Conservation (phyloP, 2,113 vertebrate species). For the Paraplagusia blochii region DNA sequence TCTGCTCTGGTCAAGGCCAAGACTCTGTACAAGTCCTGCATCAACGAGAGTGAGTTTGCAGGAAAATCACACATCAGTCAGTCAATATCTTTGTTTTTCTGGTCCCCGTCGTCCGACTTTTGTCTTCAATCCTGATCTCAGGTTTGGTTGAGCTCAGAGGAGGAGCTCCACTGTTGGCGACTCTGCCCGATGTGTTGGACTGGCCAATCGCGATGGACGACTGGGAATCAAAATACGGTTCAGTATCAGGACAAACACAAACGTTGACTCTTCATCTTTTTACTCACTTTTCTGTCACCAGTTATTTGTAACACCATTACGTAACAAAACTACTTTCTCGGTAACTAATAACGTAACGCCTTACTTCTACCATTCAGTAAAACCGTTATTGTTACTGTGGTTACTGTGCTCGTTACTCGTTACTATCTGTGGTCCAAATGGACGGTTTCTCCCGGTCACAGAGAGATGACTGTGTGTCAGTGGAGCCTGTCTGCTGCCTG, state of each 20-base stretch:
- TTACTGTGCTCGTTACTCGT: too few species aligned
- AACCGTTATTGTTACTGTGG: too few species aligned
- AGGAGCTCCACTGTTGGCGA: constrained; percentile 80
- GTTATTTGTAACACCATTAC: too few species aligned
- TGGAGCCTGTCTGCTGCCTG: too few species aligned
- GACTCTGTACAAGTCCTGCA: constrained; percentile 88
- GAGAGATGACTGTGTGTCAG: too few species aligned
- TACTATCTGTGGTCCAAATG: too few species aligned
- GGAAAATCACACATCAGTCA: too few species aligned
- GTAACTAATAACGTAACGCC: too few species aligned
- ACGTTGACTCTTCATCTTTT: neutral
- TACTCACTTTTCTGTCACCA: neutral
- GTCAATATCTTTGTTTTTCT: too few species aligned
- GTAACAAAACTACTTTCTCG: too few species aligned
- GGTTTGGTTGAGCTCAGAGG: constrained; percentile 85
- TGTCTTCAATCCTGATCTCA: constrained; percentile 53
- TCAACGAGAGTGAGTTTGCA: constrained; percentile 87
- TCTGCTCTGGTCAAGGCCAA: constrained; percentile 88
- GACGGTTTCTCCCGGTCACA: too few species aligned
- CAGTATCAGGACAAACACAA: neutral
- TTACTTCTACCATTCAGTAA: too few species aligned
- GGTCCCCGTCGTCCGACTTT: neutral
- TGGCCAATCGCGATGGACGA: constrained; percentile 87
- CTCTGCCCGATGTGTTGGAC: constrained; percentile 81
- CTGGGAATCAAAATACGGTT: constrained; percentile 84